Conservation (phyloP, 2,888 invertebrate species). For the Cryptus armator region DNA sequence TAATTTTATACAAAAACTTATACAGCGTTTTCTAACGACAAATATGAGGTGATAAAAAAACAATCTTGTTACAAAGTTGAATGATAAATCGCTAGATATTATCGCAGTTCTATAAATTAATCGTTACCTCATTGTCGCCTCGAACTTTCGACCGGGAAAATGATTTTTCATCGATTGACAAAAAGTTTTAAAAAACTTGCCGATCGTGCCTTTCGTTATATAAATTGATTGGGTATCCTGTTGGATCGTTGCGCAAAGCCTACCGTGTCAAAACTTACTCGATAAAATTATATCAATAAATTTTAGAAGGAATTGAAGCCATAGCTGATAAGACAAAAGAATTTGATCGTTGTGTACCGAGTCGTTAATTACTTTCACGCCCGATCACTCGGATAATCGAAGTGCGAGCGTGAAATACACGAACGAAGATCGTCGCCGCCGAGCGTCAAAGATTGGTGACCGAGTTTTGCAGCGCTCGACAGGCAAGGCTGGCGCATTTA, state of each 20-base stretch:
- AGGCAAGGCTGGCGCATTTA: constrained; percentile 19
- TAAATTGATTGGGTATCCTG: not conserved
- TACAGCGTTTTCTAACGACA: constrained; percentile 16
- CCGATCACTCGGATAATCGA: constrained; percentile 36
- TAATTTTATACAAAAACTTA: constrained; percentile 4
- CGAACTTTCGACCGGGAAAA: not conserved
- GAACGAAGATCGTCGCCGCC: constrained; percentile 31
- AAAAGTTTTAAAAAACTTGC: constrained; percentile 1
- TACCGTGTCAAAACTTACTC: not conserved
- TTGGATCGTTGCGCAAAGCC: not conserved
- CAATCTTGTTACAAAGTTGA: constrained; percentile 19
- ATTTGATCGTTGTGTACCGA: constrained; percentile 48
- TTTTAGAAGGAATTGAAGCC: constrained; percentile 44
- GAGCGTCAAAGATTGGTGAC: constrained; percentile 34
- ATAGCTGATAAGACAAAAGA: constrained; percentile 51
- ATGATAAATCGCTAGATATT: constrained; percentile 23
- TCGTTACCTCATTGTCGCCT: not conserved
- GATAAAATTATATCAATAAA: constrained; percentile 9
- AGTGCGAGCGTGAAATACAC: constrained; percentile 14
- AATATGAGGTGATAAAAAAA: not conserved
- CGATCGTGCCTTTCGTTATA: not conserved
- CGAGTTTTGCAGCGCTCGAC: constrained; percentile 22
- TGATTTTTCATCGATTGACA: not conserved
- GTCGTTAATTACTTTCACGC: constrained; percentile 67
- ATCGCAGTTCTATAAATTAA: constrained; percentile 26